Evolutionary conservation across 2,888 invertebrate genomes (phyloP).

Genomic region (Sacculina carcini): DNA sequence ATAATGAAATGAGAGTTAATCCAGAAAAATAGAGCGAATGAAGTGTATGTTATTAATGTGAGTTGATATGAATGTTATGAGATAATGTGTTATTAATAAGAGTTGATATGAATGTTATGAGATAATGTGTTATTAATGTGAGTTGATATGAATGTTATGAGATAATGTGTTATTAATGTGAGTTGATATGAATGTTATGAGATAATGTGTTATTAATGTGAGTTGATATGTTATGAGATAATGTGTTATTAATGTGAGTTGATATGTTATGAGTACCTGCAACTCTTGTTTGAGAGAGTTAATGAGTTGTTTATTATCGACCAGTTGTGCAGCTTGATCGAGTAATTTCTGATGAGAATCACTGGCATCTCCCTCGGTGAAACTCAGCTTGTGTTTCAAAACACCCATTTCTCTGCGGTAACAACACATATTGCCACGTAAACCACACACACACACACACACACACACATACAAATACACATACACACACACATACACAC

Average conservation of each 20-base stretch:
- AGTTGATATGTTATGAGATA: no score
- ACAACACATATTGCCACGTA: not conserved
- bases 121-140: not conserved
- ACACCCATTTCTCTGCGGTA: not conserved
- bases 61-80: not conserved
- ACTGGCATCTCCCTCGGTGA: not conserved
- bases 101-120: not conserved
- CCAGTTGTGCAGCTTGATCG: not conserved
- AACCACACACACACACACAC: not conserved
- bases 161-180: no score
- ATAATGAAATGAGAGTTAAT: no score
- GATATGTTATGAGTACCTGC: not conserved
- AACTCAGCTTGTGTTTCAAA: not conserved
- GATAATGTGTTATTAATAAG: not conserved
- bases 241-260: not conserved
- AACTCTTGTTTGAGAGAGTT: not conserved
- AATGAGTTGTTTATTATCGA: not conserved
- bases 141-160: no score
- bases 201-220: no score
- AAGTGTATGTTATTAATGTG: not conserved
- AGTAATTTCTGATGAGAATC: not conserved
- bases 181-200: no score
- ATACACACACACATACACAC: no score
- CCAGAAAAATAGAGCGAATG: not conserved
- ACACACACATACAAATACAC: no score